Percentiles rank a stretch among this genome's conserved stretches.
These are phyloP conservation scores for Eurystomus gularis DNA, from an alignment of 2,113 vertebrate species.

Conservation along the genomic window DNA sequence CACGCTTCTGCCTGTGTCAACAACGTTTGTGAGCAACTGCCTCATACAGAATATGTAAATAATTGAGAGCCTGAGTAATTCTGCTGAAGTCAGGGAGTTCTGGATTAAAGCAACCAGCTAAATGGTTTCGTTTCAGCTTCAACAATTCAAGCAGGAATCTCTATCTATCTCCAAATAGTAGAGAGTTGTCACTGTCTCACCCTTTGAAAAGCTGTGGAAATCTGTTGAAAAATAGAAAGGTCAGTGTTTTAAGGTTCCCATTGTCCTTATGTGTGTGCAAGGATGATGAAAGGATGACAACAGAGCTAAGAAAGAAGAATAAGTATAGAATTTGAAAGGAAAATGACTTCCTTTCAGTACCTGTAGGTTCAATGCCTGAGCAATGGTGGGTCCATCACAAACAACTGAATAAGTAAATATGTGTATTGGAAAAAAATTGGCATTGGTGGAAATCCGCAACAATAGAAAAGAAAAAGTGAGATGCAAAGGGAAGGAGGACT, in stretches of 20 bases:
- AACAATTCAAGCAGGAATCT: not conserved
- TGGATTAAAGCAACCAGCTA: not conserved
- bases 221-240: not conserved
- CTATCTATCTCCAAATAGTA: not conserved
- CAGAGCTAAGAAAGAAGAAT: not conserved
- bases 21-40: not conserved
- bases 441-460: not conserved
- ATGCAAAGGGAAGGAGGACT: not conserved
- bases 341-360: conserved; percentile 26
- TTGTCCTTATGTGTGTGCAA: not conserved
- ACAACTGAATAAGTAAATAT: not conserved
- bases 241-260: not conserved
- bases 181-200: not conserved
- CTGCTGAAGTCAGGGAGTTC: not conserved
- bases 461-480: not conserved
- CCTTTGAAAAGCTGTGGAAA: not conserved
- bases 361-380: not conserved
- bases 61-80: not conserved
- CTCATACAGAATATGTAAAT: not conserved
- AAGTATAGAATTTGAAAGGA: not conserved
- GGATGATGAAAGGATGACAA: not conserved
- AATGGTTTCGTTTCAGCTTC: not conserved
- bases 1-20: not conserved
- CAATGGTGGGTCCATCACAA: not conserved
- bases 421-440: not conserved